Percentiles rank a stretch among this genome's conserved stretches.
Evolutionary conservation across 2,888 invertebrate species (phyloP).

Genomic region (Zele albiditarsus): DNA sequence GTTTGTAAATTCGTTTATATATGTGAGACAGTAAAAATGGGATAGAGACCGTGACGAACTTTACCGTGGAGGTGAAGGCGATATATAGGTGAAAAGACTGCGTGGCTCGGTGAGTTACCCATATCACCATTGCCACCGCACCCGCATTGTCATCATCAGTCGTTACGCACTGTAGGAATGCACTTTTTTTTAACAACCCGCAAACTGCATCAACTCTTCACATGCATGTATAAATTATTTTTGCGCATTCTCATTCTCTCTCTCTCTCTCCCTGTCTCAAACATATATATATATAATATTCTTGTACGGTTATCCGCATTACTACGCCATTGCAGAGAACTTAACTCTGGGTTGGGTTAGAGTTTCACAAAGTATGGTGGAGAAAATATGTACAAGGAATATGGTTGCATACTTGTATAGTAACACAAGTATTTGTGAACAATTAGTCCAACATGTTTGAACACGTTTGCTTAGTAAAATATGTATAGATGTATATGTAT

Average conservation of each 20-base stretch:
- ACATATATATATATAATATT: neutral
- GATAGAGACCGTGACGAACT: neutral
- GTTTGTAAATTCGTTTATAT: neutral
- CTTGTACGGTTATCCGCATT: neutral
- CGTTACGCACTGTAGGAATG: constrained; percentile 46
- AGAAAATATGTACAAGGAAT: too few relatives aligned
- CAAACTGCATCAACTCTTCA: constrained; percentile 39
- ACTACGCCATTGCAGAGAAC: neutral
- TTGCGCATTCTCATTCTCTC: neutral
- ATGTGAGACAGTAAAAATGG: neutral
- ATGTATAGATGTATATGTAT: neutral
- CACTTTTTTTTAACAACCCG: constrained; percentile 36
- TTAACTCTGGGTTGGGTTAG: neutral
- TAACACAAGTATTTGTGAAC: neutral
- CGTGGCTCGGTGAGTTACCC: constrained; percentile 53
- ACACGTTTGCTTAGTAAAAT: neutral
- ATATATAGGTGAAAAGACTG: constrained; percentile 21
- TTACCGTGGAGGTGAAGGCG: constrained; percentile 35
- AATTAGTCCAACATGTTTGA: neutral
- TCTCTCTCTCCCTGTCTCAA: too few relatives aligned
- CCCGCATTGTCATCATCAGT: constrained; percentile 21
- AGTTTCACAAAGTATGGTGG: too few relatives aligned
- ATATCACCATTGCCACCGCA: constrained; percentile 39
- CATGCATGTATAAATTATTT: constrained; percentile 21
- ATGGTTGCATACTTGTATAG: too few relatives aligned